Evolutionary conservation across 35 echinoderm and acorn worm species (phyloP).

Genomic region (Lytechinus variegatus): DNA sequence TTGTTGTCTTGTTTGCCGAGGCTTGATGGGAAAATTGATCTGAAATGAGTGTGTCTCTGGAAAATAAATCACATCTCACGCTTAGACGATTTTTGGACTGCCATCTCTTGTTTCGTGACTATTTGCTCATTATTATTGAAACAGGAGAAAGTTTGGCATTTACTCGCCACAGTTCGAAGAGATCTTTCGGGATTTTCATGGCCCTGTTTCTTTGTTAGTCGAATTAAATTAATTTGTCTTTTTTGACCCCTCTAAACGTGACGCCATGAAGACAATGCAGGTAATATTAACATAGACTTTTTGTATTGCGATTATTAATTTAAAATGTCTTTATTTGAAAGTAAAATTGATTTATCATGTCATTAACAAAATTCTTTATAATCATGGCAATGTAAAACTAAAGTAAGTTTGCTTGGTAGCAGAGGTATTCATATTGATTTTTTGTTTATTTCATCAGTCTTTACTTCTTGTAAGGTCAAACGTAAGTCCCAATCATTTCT

Average conservation of each 20-base stretch:
- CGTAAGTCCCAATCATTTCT: too few species aligned
- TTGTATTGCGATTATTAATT: too few species aligned
- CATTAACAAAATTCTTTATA: too few species aligned
- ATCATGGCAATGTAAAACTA: too few species aligned
- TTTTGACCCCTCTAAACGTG: neutral
- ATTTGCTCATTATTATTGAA: slow-evolving; percentile 20
- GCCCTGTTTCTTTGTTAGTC: slow-evolving; percentile 1
- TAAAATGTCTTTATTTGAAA: too few species aligned
- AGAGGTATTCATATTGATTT: too few species aligned
- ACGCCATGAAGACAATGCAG: neutral
- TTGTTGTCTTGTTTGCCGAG: neutral
- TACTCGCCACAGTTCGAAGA: neutral
- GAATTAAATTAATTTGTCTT: slow-evolving; percentile 6
- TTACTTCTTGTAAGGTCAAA: too few species aligned
- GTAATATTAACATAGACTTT: too few species aligned
- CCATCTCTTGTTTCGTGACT: neutral
- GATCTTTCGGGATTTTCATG: slow-evolving; percentile 2
- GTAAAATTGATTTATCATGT: too few species aligned
- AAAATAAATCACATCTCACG: slow-evolving; percentile 2
- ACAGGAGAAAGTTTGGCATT: slow-evolving; percentile 2
- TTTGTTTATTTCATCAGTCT: too few species aligned
- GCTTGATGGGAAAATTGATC: slow-evolving; percentile 10
- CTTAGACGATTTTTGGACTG: neutral
- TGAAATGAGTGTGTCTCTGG: neutral
- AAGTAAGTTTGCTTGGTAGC: too few species aligned